phyloP scores from a whole-genome alignment of 2,888 invertebrate genomes.

The Habrosyne pyritoides region DNA sequence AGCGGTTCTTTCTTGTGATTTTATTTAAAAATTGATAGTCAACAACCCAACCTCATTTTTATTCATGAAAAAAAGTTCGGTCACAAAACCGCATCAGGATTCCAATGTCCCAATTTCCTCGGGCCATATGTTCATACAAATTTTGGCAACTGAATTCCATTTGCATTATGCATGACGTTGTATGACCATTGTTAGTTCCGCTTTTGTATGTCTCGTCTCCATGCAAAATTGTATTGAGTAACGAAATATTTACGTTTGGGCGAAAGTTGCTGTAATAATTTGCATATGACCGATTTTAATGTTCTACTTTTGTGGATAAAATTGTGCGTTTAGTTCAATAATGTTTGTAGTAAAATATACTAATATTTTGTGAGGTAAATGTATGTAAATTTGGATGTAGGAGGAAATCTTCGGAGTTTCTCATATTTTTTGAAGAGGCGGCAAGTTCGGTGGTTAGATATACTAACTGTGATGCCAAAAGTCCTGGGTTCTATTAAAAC shows the following conservation, averaged over 20 bases:
- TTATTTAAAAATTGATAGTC: neutral
- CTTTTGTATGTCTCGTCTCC: constrained; percentile 7
- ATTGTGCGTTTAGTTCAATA: neutral
- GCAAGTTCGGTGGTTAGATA: too few species aligned
- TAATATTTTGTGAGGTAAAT: too few species aligned
- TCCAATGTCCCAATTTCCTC: constrained; percentile 29
- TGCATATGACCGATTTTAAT: constrained; percentile 9
- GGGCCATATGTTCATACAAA: constrained; percentile 21
- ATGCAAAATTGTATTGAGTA: constrained; percentile 11
- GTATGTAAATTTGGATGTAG: too few species aligned
- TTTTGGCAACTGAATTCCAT: constrained; percentile 29
- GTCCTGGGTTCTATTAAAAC: too few species aligned
- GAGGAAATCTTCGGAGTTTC: too few species aligned
- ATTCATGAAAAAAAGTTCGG: neutral
- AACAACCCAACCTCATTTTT: neutral
- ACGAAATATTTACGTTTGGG: constrained; percentile 10
- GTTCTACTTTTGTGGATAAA: neutral
- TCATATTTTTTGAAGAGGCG: too few species aligned
- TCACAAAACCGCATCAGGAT: constrained; percentile 8
- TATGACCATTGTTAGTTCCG: constrained; percentile 12
- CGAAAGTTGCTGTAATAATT: constrained; percentile 7
- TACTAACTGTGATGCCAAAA: too few species aligned
- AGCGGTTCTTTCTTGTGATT: too few species aligned
- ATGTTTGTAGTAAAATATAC: neutral
- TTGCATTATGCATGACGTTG: constrained; percentile 40